Base-by-base conservation (phyloP, 2,113 vertebrate species). In the Eretmochelys imbricata region DNA sequence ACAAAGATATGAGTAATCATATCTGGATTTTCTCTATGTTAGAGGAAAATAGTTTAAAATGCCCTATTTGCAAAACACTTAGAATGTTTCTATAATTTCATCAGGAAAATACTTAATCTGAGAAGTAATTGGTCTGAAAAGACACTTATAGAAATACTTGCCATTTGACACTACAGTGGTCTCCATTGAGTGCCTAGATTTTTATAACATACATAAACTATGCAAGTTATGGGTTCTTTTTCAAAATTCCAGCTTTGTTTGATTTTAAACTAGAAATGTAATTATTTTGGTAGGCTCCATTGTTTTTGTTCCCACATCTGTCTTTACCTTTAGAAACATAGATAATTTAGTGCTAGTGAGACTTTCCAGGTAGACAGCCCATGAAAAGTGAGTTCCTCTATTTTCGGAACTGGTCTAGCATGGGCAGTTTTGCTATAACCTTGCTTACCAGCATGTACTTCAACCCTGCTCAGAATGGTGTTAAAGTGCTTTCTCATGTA, bases 11-110 rank as follows among this genome's bases (percentile, higher is more conserved):
- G 42, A 22, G 85, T 95, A 90, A 86, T 83, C n/a, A 55, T 42
- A 53, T 88, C 88, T 96, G 69, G 31, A 82, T 94, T 88, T 91
- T 59, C 51, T 82, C 89, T 46, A 24, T 29, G 4, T 92, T 85
- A 79, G 29, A 81, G 59, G 59, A 87, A 93, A 93, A 4, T 85
- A 6, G 57, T 92, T 93, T 5, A 65, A 49, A 89, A 62, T n/a
- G 84, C 51, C 1, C 31, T 8, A 50, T 82, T 62, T 94, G 22
- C 53, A 91, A 27, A 69, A 79, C 62, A 82, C 0, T 0, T 22
- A 3, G 3, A 4, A 14, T 8, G 12, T 14, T 57, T 62, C 12
- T 85, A 0, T 91, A 35, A 35, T 93, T 91, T 16, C n/a, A 20
- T 19, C 24, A 90, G 9, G 29, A 48, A 82, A 0, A 1, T 51